Conservation (phyloP, 2,888 invertebrate genomes). For the Steinernema carpocapsae region DNA sequence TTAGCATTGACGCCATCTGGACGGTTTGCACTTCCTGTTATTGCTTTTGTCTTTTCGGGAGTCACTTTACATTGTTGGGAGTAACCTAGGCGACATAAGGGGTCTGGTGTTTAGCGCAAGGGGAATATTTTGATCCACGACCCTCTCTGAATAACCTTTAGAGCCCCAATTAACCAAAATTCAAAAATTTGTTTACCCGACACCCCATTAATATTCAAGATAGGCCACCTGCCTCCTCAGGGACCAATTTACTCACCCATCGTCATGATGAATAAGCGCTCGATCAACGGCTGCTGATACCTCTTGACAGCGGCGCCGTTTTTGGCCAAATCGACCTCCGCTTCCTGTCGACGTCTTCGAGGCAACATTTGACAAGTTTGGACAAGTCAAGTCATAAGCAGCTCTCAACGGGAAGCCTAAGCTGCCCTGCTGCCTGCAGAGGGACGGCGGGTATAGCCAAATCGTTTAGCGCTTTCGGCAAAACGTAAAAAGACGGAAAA, state of each 20-base stretch:
- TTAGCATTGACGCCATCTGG: slow-evolving; percentile 24
- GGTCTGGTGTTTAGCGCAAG: neutral
- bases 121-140: neutral
- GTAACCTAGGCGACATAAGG: neutral
- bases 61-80: too few species aligned
- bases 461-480: slow-evolving; percentile 1
- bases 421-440: too few species aligned
- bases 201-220: neutral
- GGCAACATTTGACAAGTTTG: neutral
- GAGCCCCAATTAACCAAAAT: too few species aligned
- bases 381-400: neutral
- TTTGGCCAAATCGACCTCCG: neutral
- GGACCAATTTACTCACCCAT: neutral
- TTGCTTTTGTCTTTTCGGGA: slow-evolving; percentile 18
- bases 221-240: slow-evolving; percentile 16
- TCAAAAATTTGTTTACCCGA: too few species aligned
- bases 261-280: neutral
- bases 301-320: neutral
- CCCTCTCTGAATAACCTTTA: too few species aligned
- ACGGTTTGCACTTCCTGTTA: slow-evolving; percentile 17
- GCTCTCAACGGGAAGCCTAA: too few species aligned
- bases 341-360: slow-evolving; percentile 8
- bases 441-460: too few species aligned
- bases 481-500: slow-evolving; percentile 13
- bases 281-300: slow-evolving; percentile 14